Conservation (phyloP, 2,888 invertebrate genomes). For the Calameuta filiformis region DNA sequence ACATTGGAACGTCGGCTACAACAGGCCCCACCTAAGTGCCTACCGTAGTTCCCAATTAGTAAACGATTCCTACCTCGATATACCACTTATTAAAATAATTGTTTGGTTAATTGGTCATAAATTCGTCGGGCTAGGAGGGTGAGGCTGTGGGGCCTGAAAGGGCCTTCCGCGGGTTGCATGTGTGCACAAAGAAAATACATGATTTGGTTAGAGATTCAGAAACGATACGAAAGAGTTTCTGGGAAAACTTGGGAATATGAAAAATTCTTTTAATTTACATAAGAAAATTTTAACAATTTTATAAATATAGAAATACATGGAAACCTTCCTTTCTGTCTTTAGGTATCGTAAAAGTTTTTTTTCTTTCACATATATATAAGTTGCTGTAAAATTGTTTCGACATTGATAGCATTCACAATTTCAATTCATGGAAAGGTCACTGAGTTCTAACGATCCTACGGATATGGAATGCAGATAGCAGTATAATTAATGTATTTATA, state of each 20-base stretch:
- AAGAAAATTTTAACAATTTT: neutral
- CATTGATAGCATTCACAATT: neutral
- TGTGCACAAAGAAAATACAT: neutral
- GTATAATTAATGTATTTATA: slow-evolving; percentile 1
- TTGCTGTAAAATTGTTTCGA: neutral
- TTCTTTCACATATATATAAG: neutral
- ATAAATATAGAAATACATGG: neutral
- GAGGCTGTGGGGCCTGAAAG: neutral
- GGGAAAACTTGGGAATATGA: neutral
- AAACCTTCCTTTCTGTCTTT: neutral
- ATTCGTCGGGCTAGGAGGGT: slow-evolving; percentile 17
- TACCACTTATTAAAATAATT: slow-evolving; percentile 26
- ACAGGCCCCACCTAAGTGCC: slow-evolving; percentile 19
- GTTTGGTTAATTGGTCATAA: slow-evolving; percentile 26
- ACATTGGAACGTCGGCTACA: slow-evolving; percentile 20
- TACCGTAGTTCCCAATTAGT: slow-evolving; percentile 24
- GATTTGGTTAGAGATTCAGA: neutral
- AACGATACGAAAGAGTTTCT: neutral
- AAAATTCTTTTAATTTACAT: neutral
- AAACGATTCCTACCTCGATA: slow-evolving; percentile 24
- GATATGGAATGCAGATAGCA: neutral
- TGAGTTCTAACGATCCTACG: neutral
- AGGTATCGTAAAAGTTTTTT: neutral
- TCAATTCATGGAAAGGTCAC: neutral
- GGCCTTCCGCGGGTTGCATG: neutral